A percentile compares a stretch with the other conserved stretches of the same genome.
Conservation (phyloP, 2,797 vertebrate genomes). For the Clarias platycephalus region DNA sequence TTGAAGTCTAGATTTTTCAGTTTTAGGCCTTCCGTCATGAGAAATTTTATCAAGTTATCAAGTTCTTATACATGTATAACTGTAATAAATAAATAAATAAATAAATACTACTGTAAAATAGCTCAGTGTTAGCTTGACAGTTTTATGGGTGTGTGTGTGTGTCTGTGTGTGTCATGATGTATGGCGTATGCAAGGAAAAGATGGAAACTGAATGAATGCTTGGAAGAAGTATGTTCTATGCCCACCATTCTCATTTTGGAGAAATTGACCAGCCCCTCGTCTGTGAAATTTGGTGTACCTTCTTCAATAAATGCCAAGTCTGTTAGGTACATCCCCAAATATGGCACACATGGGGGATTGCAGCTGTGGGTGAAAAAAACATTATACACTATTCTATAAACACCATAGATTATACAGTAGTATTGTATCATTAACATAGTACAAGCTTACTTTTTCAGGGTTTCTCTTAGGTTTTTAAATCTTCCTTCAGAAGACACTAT, state of each 20-base stretch:
- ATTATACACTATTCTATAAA: background rate
- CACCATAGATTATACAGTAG: background rate
- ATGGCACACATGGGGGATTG: constrained; percentile 94
- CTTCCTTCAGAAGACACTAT: constrained; percentile 94
- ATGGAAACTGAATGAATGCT: background rate
- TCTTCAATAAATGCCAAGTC: constrained; percentile 98
- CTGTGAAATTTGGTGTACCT: constrained; percentile 94
- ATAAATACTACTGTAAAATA: background rate
- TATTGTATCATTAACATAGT: background rate
- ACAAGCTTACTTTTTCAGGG: constrained; percentile 88
- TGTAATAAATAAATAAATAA: no score
- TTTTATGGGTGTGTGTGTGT: no score
- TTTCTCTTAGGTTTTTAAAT: constrained; percentile 98
- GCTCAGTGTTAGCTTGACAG: background rate
- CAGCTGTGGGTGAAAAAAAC: constrained; percentile 73
- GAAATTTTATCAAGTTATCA: no score
- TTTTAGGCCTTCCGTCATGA: no score
- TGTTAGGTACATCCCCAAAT: constrained; percentile 97
- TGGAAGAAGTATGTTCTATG: constrained; percentile 7
- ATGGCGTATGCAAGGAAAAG: background rate
- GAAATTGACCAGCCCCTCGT: constrained; percentile 97
- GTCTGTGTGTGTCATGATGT: no score
- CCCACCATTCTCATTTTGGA: constrained; percentile 99
- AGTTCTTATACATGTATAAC: no score
- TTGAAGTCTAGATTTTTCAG: no score